Evolutionary conservation across 1,140 invertebrate species (phyloP).

Genomic region (Sitobion miscanthi): DNA sequence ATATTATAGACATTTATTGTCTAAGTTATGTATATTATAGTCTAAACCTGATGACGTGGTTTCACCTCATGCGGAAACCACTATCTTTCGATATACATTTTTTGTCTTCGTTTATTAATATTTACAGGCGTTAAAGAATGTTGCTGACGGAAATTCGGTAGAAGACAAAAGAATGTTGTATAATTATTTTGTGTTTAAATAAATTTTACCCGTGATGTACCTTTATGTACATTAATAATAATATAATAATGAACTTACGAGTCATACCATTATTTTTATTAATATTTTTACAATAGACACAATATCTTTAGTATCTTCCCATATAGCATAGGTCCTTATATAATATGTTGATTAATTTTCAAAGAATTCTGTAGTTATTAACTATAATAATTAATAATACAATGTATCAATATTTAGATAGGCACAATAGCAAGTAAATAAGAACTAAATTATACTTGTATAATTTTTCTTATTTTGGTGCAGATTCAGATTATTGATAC

Average conservation of each 20-base stretch:
- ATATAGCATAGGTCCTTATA: not conserved
- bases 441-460: not conserved
- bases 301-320: not conserved
- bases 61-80: slow-evolving; percentile 29
- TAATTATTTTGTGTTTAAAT: slow-evolving; percentile 1
- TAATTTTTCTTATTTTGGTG: not conserved
- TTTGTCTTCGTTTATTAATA: slow-evolving; percentile 9
- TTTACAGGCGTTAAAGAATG: not conserved
- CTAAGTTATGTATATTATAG: not conserved
- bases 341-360: not conserved
- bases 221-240: not conserved
- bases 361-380: not conserved
- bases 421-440: not conserved
- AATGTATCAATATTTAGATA: not conserved
- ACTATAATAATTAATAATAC: not conserved
- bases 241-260: not conserved
- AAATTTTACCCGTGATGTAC: not conserved
- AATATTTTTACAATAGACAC: not conserved
- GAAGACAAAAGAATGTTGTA: not conserved
- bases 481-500: not conserved
- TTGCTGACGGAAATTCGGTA: not conserved
- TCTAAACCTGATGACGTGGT: not conserved
- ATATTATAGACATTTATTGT: slow-evolving; percentile 9
- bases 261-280: slow-evolving; percentile 9
- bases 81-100: not conserved